Conservation (phyloP, 2,888 invertebrate species). For the Machimus atricapillus region DNA sequence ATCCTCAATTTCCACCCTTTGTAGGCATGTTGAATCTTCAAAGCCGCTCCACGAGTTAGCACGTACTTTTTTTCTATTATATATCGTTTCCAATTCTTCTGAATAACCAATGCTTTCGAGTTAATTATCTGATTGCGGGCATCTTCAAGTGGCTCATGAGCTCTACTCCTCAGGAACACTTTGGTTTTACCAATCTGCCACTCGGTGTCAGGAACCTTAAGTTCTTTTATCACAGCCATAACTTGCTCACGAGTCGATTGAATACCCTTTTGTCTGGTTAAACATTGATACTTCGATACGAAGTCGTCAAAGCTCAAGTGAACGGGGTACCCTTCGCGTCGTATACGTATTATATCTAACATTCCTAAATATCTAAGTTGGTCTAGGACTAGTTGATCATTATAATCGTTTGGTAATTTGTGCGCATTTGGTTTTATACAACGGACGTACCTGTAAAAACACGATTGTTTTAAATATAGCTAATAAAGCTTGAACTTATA, state of each 20-base stretch:
- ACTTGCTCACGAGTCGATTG: constrained; percentile 54
- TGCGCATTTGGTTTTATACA: constrained; percentile 92
- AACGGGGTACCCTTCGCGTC: constrained; percentile 88
- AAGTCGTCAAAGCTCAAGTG: constrained; percentile 82
- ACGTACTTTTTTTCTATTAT: constrained; percentile 72
- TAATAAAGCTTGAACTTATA: not conserved
- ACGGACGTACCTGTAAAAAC: constrained; percentile 75
- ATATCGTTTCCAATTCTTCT: constrained; percentile 77
- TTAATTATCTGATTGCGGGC: constrained; percentile 74
- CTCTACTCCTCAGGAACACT: constrained; percentile 80
- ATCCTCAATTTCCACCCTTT: constrained; percentile 86
- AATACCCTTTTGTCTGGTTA: constrained; percentile 59
- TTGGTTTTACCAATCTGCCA: constrained; percentile 91
- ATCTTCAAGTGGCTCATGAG: constrained; percentile 86
- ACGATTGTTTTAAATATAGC: not conserved
- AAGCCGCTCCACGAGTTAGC: constrained; percentile 70
- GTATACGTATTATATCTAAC: constrained; percentile 90
- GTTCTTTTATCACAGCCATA: constrained; percentile 66
- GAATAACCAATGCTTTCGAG: constrained; percentile 75
- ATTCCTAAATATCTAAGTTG: constrained; percentile 90
- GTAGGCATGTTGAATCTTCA: constrained; percentile 83
- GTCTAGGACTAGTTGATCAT: constrained; percentile 80
- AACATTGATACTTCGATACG: constrained; percentile 77
- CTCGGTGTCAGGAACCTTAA: constrained; percentile 75
- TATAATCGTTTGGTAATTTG: constrained; percentile 81